A percentile compares a stretch with the other conserved stretches of the same genome.
These are phyloP conservation scores for Stomatorhinus ivindoensis DNA, from an alignment of 2,113 vertebrate genomes.

Conservation along the genomic window DNA sequence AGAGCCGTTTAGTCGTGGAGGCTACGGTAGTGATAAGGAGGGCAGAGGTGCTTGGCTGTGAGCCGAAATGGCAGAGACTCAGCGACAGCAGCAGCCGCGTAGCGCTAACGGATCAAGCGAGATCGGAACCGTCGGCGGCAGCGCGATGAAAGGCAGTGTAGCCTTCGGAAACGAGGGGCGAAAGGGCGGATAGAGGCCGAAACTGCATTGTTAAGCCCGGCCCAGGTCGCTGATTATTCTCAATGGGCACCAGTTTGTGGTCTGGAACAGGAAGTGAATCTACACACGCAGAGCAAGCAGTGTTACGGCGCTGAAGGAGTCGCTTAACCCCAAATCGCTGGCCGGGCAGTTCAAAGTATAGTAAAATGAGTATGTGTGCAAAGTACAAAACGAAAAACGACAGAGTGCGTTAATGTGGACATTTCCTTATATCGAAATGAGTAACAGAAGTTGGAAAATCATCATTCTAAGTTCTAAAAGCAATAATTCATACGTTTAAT, in stretches of 20 bases:
- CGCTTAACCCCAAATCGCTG: not conserved
- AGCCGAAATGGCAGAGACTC: constrained; percentile 42
- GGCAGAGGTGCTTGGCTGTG: not conserved
- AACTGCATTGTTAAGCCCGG: not conserved
- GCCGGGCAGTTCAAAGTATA: not conserved
- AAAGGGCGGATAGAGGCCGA: not conserved
- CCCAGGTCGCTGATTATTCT: not conserved
- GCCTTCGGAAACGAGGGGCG: not conserved
- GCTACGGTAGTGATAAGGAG: constrained; percentile 57
- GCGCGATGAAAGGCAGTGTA: not conserved
- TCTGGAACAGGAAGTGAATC: not conserved
- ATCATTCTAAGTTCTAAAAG: not conserved
- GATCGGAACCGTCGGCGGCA: not conserved
- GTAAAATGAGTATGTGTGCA: not conserved
- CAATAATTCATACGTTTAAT: not conserved
- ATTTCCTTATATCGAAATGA: not conserved
- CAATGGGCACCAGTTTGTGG: not conserved
- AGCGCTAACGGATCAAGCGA: constrained; percentile 47
- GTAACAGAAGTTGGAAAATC: not conserved
- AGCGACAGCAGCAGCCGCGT: constrained; percentile 19
- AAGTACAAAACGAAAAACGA: not conserved
- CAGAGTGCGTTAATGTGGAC: not conserved
- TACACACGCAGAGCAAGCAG: not conserved
- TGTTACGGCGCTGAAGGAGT: not conserved
- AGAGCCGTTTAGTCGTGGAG: constrained; percentile 54